phyloP scores from a whole-genome alignment of 2,113 vertebrate species.

The Desmodus rotundus region DNA sequence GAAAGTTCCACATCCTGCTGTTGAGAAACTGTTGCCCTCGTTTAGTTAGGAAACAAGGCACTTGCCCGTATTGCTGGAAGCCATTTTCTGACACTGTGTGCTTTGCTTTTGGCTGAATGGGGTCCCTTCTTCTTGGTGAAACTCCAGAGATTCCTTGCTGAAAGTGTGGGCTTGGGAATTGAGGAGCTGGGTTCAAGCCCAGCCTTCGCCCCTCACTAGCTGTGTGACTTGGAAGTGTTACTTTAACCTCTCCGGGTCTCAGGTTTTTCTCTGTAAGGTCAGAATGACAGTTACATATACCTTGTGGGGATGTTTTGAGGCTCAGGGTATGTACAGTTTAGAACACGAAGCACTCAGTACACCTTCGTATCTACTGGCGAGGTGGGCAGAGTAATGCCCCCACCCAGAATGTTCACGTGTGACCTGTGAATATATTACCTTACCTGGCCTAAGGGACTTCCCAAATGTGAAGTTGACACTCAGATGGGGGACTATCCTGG shows the following conservation, averaged over 20 bases:
- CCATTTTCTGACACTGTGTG: background rate
- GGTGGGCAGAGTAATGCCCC: background rate
- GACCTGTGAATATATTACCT: background rate
- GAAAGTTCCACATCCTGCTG: background rate
- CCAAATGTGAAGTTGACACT: background rate
- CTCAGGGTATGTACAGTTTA: background rate
- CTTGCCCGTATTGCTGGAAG: background rate
- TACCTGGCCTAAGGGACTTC: background rate
- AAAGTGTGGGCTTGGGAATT: background rate
- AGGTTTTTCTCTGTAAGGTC: background rate
- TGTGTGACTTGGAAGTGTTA: background rate
- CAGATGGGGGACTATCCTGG: background rate
- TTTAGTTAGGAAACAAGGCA: background rate
- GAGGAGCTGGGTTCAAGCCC: background rate
- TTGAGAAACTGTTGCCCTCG: background rate
- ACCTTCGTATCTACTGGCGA: background rate
- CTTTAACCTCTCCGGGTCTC: background rate
- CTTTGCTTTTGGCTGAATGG: background rate
- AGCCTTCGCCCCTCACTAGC: background rate
- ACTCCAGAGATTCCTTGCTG: too few relatives aligned
- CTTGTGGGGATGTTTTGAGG: background rate
- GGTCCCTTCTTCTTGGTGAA: background rate
- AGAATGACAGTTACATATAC: background rate
- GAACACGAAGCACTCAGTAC: accelerated
- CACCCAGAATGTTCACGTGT: background rate